Conservation (phyloP, 2,113 vertebrate genomes). For the Chionis minor region DNA sequence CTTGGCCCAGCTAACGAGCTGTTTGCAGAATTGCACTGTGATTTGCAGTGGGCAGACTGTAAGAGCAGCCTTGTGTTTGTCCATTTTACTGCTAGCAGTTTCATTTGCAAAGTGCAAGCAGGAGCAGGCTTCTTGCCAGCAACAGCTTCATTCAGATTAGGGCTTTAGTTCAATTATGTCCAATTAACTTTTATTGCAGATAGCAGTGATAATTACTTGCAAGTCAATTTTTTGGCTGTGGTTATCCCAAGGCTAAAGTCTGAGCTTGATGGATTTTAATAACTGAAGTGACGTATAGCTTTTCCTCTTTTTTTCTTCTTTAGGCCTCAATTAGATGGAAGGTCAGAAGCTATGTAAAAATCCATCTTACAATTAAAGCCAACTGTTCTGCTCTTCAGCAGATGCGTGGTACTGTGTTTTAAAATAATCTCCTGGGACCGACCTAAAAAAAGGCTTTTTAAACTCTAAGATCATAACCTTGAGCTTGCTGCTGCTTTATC, state of each 20-base stretch:
- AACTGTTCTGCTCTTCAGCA: conserved; percentile 49
- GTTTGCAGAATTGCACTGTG: conserved; percentile 47
- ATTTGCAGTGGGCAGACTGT: conserved; percentile 54
- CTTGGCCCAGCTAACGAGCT: conserved; percentile 31
- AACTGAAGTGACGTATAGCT: conserved; percentile 63
- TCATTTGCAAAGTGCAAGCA: conserved; percentile 70
- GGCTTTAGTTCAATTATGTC: conserved; percentile 80
- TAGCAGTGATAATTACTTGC: conserved; percentile 78
- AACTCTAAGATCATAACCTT: conserved; percentile 49
- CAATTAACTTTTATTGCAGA: conserved; percentile 83
- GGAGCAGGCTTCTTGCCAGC: conserved; percentile 71
- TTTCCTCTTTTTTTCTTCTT: conserved; percentile 48
- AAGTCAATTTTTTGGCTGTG: conserved; percentile 75
- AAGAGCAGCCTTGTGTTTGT: conserved; percentile 70
- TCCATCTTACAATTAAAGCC: conserved; percentile 66
- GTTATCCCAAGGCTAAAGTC: conserved; percentile 73
- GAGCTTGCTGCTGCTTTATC: conserved; percentile 37
- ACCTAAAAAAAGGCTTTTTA: conserved; percentile 59
- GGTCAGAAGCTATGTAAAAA: conserved; percentile 72
- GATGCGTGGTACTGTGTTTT: conserved; percentile 55
- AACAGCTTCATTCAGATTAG: conserved; percentile 73
- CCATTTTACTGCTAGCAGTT: conserved; percentile 67
- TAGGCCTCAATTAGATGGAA: conserved; percentile 65
- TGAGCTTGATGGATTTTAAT: conserved; percentile 78
- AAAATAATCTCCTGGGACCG: conserved; percentile 58